These are phyloP conservation scores for Catajapyx aquilonaris DNA, from an alignment of 1,140 invertebrate species.

Conservation along the genomic window DNA sequence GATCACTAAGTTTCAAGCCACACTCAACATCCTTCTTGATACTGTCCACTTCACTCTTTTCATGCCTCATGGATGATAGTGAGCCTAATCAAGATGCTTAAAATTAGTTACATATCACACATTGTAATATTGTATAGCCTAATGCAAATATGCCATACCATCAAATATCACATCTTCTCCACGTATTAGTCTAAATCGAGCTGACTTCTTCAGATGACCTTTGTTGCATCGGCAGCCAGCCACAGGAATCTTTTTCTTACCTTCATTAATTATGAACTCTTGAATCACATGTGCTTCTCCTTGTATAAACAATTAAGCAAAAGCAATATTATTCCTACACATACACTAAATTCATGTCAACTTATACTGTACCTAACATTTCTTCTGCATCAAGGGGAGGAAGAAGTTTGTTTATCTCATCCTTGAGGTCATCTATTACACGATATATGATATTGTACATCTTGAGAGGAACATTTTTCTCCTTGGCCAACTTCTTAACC, in stretches of 20 bases:
- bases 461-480: conserved; percentile 35
- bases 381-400: conserved; percentile 52
- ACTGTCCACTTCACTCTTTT: conserved; percentile 67
- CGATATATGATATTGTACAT: conserved; percentile 76
- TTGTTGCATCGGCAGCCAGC: conserved; percentile 71
- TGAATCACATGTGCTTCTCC: conserved; percentile 73
- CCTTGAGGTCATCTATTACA: conserved; percentile 68
- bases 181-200: conserved; percentile 44
- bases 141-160: conserved; percentile 28
- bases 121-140: not conserved
- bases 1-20: conserved; percentile 52
- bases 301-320: conserved; percentile 16
- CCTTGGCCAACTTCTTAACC: conserved; percentile 25
- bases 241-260: conserved; percentile 58
- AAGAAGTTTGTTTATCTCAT: conserved; percentile 49
- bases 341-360: not conserved
- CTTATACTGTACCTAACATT: conserved; percentile 32
- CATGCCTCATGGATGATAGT: conserved; percentile 58
- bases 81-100: conserved; percentile 28
- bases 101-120: conserved; percentile 5
- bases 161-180: conserved; percentile 44
- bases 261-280: conserved; percentile 61
- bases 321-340: conserved; percentile 1
- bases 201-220: conserved; percentile 48
- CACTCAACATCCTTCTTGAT: conserved; percentile 74